Percentiles rank a stretch among this genome's conserved stretches.
Conservation (phyloP, 2,797 vertebrate genomes). For the Chelidonichthys spinosus region DNA sequence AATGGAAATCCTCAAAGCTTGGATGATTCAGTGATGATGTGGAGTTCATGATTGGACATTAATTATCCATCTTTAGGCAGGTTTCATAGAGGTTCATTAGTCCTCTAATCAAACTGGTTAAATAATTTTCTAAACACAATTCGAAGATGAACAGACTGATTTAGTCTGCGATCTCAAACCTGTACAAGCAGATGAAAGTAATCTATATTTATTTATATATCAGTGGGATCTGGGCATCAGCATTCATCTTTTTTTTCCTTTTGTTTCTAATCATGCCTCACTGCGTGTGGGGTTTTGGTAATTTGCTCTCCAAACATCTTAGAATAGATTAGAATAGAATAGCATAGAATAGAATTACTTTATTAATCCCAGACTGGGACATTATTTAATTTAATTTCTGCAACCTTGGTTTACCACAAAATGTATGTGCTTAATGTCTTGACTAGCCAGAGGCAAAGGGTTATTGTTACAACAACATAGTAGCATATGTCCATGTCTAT, state of each 20-base stretch:
- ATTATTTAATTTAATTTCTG: no score
- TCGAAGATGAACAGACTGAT: background rate
- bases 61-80: background rate
- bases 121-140: background rate
- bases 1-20: background rate
- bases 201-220: background rate
- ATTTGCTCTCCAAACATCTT: no score
- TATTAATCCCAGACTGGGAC: no score
- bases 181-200: background rate
- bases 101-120: background rate
- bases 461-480: no score
- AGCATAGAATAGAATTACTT: no score
- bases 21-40: background rate
- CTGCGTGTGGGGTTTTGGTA: background rate
- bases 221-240: background rate
- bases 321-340: no score
- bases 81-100: slow-evolving; percentile 1
- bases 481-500: no score
- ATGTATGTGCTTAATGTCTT: no score
- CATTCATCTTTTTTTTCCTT: background rate
- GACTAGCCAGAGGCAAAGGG: no score
- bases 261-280: background rate
- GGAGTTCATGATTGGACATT: background rate
- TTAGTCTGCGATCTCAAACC: background rate
- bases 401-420: no score